These are phyloP conservation scores for Alethe diademata DNA, from an alignment of 2,113 vertebrate species.

Conservation along the genomic window DNA sequence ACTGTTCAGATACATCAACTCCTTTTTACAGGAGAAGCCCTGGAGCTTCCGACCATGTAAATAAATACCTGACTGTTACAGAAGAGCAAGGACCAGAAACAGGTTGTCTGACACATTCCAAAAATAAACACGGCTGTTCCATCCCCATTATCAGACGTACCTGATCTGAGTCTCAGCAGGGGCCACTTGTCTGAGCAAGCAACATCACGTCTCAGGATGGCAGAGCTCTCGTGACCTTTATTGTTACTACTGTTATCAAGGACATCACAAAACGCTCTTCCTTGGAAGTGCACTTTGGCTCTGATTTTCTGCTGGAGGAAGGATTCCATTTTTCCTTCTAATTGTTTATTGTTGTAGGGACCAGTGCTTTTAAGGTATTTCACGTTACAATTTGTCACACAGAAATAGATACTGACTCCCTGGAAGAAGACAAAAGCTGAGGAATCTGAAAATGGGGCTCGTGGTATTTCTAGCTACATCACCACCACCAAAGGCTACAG, in stretches of 20 bases:
- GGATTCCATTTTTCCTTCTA: not conserved
- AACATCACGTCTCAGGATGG: not conserved
- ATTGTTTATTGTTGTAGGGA: not conserved
- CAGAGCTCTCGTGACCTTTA: not conserved
- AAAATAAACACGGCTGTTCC: slow-evolving; percentile 7
- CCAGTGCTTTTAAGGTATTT: not conserved
- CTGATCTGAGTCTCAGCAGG: slow-evolving; percentile 11
- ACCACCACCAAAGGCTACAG: not conserved
- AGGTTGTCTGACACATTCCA: not conserved
- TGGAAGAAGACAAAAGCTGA: not conserved
- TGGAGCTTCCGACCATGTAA: not conserved
- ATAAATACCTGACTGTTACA: not conserved
- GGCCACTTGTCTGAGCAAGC: not conserved
- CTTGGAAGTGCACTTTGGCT: not conserved
- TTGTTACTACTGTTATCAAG: slow-evolving; percentile 4
- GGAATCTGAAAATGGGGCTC: not conserved
- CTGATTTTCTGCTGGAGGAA: not conserved
- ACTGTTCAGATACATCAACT: not conserved
- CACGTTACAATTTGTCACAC: not conserved
- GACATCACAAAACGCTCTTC: not conserved
- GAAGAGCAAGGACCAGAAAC: not conserved
- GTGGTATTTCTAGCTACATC: not conserved
- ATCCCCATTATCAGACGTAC: not conserved
- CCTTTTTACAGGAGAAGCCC: not conserved
- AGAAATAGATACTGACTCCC: not conserved